Percentiles rank a stretch among this genome's conserved stretches.
phyloP scores from a whole-genome alignment of 2,113 vertebrate species.

The Corythoichthys intestinalis region DNA sequence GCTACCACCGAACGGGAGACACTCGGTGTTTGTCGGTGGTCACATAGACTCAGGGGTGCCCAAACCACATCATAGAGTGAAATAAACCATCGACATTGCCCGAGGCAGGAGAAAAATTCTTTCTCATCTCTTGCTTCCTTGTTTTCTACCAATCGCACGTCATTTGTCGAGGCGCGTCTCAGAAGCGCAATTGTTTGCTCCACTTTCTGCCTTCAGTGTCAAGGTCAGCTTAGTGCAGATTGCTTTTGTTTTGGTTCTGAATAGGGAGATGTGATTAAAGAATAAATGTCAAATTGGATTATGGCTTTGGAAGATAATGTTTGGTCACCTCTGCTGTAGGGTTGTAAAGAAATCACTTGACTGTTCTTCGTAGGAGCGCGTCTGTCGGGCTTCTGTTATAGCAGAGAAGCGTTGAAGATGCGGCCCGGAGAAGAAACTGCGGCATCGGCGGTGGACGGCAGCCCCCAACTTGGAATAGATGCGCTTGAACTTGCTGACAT shows the following conservation, averaged over 20 bases:
- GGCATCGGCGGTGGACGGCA: background rate
- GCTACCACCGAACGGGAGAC: background rate
- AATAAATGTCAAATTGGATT: no score
- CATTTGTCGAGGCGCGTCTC: background rate
- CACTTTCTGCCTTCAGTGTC: background rate
- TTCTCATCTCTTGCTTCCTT: background rate
- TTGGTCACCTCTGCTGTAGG: background rate
- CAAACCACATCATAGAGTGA: background rate
- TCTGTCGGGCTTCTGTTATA: slow-evolving; percentile 22
- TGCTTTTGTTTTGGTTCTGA: background rate
- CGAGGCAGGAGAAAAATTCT: background rate
- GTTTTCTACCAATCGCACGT: background rate
- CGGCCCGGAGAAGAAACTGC: background rate
- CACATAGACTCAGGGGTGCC: background rate
- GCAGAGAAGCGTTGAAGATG: slow-evolving; percentile 23
- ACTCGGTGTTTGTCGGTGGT: background rate
- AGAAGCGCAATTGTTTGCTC: background rate
- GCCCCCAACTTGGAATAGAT: background rate
- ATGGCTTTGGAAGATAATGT: background rate
- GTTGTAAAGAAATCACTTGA: background rate
- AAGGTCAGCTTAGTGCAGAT: background rate
- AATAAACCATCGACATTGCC: background rate
- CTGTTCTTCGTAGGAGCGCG: background rate
- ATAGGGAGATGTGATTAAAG: background rate
- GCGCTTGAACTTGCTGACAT: slow-evolving; percentile 36